These are phyloP conservation scores for Mola mola DNA, from an alignment of 2,113 vertebrate genomes.

Conservation along the genomic window DNA sequence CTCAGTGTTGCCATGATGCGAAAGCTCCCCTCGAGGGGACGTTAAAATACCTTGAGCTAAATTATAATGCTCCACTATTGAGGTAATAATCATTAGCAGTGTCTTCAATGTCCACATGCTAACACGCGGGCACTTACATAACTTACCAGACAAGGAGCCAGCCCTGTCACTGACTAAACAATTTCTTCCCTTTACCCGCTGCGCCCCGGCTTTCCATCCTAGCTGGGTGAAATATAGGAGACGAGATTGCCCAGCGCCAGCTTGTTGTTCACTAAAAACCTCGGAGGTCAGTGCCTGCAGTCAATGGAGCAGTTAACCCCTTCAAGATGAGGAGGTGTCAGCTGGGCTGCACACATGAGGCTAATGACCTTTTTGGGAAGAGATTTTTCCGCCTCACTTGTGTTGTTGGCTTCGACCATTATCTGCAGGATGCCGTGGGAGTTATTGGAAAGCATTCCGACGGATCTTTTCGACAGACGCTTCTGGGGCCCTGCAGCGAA, in stretches of 20 bases:
- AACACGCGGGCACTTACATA: conserved; percentile 21
- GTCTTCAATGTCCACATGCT: conserved; percentile 32
- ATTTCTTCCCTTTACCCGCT: background rate
- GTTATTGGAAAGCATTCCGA: conserved; percentile 34
- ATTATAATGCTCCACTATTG: conserved; percentile 40
- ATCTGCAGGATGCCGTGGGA: conserved; percentile 54
- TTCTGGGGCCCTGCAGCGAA: conserved; percentile 24
- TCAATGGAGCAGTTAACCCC: conserved; percentile 48
- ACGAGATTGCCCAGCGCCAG: conserved; percentile 8
- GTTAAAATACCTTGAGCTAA: conserved; percentile 19
- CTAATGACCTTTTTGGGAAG: conserved; percentile 52
- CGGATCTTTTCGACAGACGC: conserved; percentile 15
- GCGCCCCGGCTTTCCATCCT: conserved; percentile 1
- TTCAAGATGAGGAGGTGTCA: conserved; percentile 41
- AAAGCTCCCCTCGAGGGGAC: conserved; percentile 49
- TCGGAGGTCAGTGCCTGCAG: conserved; percentile 45
- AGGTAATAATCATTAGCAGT: conserved; percentile 59
- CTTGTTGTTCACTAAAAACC: conserved; percentile 40
- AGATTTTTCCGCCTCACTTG: conserved; percentile 28
- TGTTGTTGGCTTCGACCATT: conserved; percentile 34
- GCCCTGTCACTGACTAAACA: background rate
- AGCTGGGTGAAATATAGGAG: conserved; percentile 21
- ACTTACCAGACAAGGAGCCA: conserved; percentile 30
- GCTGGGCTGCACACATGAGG: conserved; percentile 15
- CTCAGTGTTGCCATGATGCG: conserved; percentile 23